These are phyloP conservation scores for Solenopsis fugax DNA, from an alignment of 1,140 invertebrate species.

Conservation along the genomic window DNA sequence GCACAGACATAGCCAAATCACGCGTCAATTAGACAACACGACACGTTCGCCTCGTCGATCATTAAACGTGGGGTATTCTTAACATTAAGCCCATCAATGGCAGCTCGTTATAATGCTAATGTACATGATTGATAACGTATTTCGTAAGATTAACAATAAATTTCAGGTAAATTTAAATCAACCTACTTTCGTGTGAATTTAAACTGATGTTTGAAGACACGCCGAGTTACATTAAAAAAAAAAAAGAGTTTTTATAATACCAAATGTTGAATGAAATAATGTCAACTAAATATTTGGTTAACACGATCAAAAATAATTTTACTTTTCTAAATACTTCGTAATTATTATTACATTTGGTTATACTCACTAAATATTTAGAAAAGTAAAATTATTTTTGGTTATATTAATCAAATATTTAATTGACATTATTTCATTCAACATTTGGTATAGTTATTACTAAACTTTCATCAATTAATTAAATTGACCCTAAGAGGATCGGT, in stretches of 20 bases:
- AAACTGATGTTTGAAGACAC: background rate
- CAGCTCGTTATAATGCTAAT: slow-evolving; percentile 27
- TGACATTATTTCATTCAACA: too few relatives aligned
- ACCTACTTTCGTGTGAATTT: background rate
- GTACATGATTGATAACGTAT: background rate
- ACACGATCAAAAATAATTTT: too few relatives aligned
- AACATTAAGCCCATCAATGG: background rate
- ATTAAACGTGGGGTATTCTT: background rate
- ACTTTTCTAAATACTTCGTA: too few relatives aligned
- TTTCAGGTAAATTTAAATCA: slow-evolving; percentile 22
- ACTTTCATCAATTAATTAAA: background rate
- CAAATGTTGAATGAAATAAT: too few relatives aligned
- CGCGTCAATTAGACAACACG: slow-evolving; percentile 48
- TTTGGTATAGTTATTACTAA: too few relatives aligned
- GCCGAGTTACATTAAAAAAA: background rate
- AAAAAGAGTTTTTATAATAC: too few relatives aligned
- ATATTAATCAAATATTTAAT: too few relatives aligned
- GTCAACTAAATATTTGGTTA: too few relatives aligned
- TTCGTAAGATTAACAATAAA: slow-evolving; percentile 26
- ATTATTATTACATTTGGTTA: too few relatives aligned
- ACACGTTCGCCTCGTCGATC: slow-evolving; percentile 53
- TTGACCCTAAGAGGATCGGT: background rate
- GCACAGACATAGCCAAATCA: slow-evolving; percentile 21
- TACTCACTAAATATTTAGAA: too few relatives aligned
- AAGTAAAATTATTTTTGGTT: too few relatives aligned